These are phyloP conservation scores for Morelia viridis DNA, from an alignment of 2,797 vertebrate genomes.

Conservation along the genomic window DNA sequence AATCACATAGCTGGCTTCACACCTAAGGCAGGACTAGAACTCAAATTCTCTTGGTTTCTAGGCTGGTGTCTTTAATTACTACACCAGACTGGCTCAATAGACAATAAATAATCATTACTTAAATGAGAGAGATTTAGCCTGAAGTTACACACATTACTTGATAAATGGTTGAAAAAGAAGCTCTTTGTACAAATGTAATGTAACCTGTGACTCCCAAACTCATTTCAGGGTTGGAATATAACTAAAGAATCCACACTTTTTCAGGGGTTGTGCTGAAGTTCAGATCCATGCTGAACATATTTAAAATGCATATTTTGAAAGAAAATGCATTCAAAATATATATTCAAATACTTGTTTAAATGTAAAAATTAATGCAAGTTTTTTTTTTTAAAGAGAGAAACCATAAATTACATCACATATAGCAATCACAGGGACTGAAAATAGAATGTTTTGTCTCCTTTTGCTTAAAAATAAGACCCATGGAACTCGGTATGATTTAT, in stretches of 20 bases:
- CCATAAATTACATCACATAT: neutral
- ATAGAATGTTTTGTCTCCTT: neutral
- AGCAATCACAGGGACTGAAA: neutral
- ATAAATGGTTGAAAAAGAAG: neutral
- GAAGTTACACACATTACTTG: neutral
- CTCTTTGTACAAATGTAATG: neutral
- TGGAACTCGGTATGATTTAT: neutral
- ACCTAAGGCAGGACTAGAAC: neutral
- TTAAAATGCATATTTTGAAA: neutral
- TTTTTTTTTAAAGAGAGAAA: neutral
- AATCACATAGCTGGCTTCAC: neutral
- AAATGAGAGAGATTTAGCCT: neutral
- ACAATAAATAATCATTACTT: neutral
- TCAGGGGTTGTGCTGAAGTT: neutral
- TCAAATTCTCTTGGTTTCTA: neutral
- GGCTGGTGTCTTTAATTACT: neutral
- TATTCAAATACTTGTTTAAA: neutral
- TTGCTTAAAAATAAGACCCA: neutral
- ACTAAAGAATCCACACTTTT: neutral
- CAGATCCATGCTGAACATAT: neutral
- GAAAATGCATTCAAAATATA: neutral
- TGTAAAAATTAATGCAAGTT: neutral
- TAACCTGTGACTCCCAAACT: neutral
- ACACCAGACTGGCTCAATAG: neutral
- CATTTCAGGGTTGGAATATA: neutral